Percentiles rank a stretch among this genome's conserved stretches.
Conservation (phyloP, 30 jellyfish, hydroid and myxozoan species). For the Morbakka virulenta region DNA sequence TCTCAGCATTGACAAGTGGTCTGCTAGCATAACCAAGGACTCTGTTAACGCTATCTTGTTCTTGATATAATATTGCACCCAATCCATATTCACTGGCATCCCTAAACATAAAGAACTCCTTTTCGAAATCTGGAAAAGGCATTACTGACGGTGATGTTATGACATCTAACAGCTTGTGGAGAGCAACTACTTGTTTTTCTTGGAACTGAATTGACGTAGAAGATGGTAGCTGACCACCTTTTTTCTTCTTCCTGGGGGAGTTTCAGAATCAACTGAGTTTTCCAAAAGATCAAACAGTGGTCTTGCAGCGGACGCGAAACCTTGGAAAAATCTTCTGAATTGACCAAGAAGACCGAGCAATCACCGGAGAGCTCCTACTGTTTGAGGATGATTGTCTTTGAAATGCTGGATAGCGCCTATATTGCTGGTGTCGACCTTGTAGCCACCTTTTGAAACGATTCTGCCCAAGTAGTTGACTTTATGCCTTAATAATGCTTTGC, state of each 20-base stretch:
- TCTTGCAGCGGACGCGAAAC: not conserved
- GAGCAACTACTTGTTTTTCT: no score
- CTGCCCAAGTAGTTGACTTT: not conserved
- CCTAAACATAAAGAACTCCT: not conserved
- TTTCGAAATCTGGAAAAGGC: not conserved
- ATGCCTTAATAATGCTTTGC: not conserved
- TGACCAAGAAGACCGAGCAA: no score
- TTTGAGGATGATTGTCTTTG: not conserved
- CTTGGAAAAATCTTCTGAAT: no score
- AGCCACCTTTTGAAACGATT: not conserved
- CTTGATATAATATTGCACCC: conserved; percentile 3
- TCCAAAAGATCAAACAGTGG: no score
- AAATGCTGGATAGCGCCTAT: not conserved
- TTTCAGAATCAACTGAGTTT: no score
- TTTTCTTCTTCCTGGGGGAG: no score
- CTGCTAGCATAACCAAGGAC: no score
- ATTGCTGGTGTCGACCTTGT: not conserved
- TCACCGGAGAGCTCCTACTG: no score
- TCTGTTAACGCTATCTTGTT: no score
- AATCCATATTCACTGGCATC: not conserved
- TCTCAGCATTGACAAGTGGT: no score
- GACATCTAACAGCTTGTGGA: not conserved
- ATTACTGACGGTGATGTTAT: not conserved
- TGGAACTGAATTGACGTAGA: no score
- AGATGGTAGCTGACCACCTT: not conserved